These are phyloP conservation scores for Mythimna ferrago DNA, from an alignment of 2,888 invertebrate genomes.

Conservation along the genomic window DNA sequence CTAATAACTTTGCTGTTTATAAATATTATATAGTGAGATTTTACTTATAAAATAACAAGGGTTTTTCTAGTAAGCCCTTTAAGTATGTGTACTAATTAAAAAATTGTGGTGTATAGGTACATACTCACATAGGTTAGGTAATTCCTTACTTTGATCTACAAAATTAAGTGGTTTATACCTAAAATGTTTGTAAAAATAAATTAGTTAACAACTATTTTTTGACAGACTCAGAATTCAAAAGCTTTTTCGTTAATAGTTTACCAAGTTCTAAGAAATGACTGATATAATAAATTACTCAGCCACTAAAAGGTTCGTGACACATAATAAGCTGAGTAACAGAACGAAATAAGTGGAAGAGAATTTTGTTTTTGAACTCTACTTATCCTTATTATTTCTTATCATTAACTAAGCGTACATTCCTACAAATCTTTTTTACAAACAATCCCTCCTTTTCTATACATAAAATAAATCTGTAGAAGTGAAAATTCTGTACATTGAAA, in stretches of 20 bases:
- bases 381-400: neutral
- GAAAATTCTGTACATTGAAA: no score
- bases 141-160: constrained; percentile 38
- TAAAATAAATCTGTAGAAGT: no score
- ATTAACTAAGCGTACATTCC: no score
- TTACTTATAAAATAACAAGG: no score
- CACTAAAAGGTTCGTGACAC: constrained; percentile 1
- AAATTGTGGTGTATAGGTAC: no score
- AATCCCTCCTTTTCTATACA: no score
- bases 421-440: no score
- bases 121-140: no score
- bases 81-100: no score
- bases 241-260: neutral
- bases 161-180: constrained; percentile 27
- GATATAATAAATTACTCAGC: constrained; percentile 1
- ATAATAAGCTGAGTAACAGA: neutral
- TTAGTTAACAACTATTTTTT: neutral
- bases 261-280: neutral
- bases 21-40: no score
- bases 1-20: no score
- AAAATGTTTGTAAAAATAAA: constrained; percentile 3
- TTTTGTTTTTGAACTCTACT: neutral
- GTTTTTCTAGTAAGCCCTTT: no score
- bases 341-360: neutral
- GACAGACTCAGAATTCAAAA: neutral